Conservation (phyloP, 2,888 invertebrate species). For the Norana najaformis region DNA sequence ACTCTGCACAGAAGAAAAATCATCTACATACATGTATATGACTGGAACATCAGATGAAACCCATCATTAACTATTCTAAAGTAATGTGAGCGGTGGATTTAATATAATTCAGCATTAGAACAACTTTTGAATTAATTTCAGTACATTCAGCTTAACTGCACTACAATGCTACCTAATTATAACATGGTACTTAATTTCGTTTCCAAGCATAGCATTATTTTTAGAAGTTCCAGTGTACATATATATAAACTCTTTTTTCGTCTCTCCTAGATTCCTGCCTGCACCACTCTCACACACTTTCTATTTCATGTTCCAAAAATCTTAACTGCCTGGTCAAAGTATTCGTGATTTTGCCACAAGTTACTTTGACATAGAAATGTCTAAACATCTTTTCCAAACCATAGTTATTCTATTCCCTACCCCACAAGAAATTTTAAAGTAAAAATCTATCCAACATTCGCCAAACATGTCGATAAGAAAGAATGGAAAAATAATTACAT, state of each 20-base stretch:
- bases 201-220: neutral
- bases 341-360: neutral
- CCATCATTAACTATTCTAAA: neutral
- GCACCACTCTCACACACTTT: too few relatives aligned
- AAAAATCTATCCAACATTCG: neutral
- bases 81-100: neutral
- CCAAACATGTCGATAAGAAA: neutral
- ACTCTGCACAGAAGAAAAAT: neutral
- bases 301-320: too few relatives aligned
- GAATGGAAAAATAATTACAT: conserved; percentile 48
- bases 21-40: neutral
- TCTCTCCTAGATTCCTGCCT: too few relatives aligned
- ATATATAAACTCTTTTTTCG: too few relatives aligned
- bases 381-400: neutral
- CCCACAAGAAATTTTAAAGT: too few relatives aligned
- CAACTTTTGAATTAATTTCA: too few relatives aligned
- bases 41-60: neutral
- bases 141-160: neutral
- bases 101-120: too few relatives aligned
- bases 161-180: neutral
- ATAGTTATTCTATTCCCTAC: too few relatives aligned
- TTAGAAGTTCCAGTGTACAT: too few relatives aligned
- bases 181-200: neutral
- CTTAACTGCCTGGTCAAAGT: too few relatives aligned
- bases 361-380: neutral